Conservation (phyloP, 2,797 vertebrate species). For the Echiichthys vipera region DNA sequence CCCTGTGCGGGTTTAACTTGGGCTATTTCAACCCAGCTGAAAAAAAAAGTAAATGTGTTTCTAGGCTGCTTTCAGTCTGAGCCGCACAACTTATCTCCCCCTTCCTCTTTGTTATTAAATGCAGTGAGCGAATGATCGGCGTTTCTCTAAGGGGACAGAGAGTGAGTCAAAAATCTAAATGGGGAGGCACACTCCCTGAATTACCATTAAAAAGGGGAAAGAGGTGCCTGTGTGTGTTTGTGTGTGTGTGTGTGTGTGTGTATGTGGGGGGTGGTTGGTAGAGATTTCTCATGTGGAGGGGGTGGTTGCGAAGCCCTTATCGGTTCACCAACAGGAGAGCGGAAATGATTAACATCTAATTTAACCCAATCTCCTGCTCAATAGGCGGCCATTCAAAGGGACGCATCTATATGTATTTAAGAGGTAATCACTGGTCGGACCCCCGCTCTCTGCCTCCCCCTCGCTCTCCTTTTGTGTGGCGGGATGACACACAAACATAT, state of each 20-base stretch:
- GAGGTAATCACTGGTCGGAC: conserved; percentile 79
- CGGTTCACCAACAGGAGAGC: conserved; percentile 83
- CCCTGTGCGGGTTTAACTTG: conserved; percentile 69
- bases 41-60: conserved; percentile 78
- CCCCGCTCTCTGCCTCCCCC: conserved; percentile 26
- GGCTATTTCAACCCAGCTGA: conserved; percentile 73
- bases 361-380: conserved; percentile 80
- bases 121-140: conserved; percentile 71
- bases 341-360: conserved; percentile 88
- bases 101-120: conserved; percentile 76
- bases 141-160: conserved; percentile 70
- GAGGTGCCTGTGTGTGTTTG: conserved; percentile 44
- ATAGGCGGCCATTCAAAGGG: conserved; percentile 74
- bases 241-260: conserved; percentile 13
- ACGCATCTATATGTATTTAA: conserved; percentile 82
- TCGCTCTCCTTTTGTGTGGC: conserved; percentile 56
- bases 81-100: conserved; percentile 80
- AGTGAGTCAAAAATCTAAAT: conserved; percentile 74
- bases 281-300: conserved; percentile 52
- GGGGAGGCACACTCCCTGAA: conserved; percentile 67
- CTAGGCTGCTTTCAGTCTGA: conserved; percentile 76
- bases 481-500: conserved; percentile 81
- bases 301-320: conserved; percentile 79
- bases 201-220: conserved; percentile 76
- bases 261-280: too few relatives aligned